Conservation (phyloP, 2,797 vertebrate species). For the Centroberyx gerrardi region DNA sequence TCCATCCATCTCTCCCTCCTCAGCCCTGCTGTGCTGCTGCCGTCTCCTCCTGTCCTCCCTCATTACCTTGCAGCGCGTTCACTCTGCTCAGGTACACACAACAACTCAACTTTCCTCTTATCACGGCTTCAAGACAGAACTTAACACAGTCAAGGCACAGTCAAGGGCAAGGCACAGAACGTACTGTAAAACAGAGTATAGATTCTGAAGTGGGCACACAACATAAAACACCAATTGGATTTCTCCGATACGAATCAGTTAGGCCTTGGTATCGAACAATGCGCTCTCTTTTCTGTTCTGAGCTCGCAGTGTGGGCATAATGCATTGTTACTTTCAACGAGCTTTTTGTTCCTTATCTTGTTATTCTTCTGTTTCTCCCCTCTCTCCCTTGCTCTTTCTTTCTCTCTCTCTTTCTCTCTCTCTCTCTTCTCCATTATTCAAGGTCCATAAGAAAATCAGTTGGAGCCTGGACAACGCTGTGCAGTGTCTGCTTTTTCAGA, state of each 20-base stretch:
- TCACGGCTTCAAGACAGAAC: conserved; percentile 48
- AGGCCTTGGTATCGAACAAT: conserved; percentile 28
- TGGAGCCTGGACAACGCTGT: conserved; percentile 88
- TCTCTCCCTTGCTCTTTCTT: conserved; percentile 14
- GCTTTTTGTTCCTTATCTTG: conserved; percentile 38
- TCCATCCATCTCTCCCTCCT: conserved; percentile 61
- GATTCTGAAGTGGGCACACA: conserved; percentile 30
- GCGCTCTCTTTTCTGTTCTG: conserved; percentile 22
- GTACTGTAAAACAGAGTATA: not conserved
- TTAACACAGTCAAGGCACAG: conserved; percentile 17
- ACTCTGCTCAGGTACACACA: conserved; percentile 89
- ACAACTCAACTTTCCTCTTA: conserved; percentile 53
- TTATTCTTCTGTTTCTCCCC: conserved; percentile 27
- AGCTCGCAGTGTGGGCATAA: conserved; percentile 18
- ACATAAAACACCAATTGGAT: conserved; percentile 43
- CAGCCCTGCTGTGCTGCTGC: conserved; percentile 86
- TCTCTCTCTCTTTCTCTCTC: conserved; percentile 5
- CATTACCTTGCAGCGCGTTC: conserved; percentile 87
- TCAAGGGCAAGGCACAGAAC: conserved; percentile 51
- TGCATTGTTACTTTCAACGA: conserved; percentile 27
- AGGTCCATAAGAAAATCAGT: conserved; percentile 91
- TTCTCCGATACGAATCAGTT: conserved; percentile 23
- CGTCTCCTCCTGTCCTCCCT: conserved; percentile 91
- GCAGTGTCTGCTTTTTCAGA: conserved; percentile 86
- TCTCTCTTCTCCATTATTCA: conserved; percentile 45